Percentiles rank a stretch among this genome's conserved stretches.
Evolutionary conservation across 2,113 vertebrate species (phyloP).

Genomic region (Zosterops lateralis): DNA sequence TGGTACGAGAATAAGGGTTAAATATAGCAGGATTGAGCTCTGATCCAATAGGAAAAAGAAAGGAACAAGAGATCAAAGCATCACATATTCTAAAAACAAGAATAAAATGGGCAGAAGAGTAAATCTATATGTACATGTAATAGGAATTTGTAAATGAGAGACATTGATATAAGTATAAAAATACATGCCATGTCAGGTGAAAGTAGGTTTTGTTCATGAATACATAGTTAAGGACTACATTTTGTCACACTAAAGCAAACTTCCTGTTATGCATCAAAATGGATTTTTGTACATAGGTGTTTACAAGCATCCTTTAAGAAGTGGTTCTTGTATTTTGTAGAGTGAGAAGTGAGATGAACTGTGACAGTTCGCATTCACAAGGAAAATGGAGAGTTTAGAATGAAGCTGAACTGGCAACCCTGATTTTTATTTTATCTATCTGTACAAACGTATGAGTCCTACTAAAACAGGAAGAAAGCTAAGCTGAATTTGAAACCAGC

Average conservation of each 20-base stretch:
- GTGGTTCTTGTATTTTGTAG: neutral
- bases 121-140: neutral
- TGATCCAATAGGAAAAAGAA: neutral
- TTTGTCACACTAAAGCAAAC: neutral
- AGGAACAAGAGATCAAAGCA: neutral
- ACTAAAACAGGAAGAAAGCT: neutral
- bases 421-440: constrained; percentile 10
- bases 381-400: neutral
- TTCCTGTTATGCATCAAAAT: neutral
- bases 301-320: neutral
- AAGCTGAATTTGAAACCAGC: constrained; percentile 37
- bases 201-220: neutral
- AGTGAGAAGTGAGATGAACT: neutral
- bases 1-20: neutral
- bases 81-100: neutral
- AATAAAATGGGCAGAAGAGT: neutral
- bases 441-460: neutral
- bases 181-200: neutral
- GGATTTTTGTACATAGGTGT: neutral
- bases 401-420: neutral
- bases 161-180: neutral
- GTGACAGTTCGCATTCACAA: neutral
- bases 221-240: neutral
- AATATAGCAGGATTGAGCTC: neutral
- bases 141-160: neutral